These are phyloP conservation scores for Pocillopora damicornis DNA, from an alignment of 64 coral and sea anemone genomes.

Conservation along the genomic window DNA sequence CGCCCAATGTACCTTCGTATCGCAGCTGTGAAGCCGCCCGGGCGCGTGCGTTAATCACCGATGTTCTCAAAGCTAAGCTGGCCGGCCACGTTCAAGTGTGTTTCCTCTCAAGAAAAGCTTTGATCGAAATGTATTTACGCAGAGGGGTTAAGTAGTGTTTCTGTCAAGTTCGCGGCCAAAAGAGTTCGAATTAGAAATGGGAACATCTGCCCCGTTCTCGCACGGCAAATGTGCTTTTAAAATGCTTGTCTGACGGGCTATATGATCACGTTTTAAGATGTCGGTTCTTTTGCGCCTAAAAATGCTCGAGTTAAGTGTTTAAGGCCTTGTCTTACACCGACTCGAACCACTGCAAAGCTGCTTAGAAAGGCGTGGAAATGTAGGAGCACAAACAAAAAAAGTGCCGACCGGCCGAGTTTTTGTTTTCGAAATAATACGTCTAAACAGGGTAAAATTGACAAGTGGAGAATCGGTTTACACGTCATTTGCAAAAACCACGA, in stretches of 20 bases:
- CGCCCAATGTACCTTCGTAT: not conserved
- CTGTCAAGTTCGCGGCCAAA: conserved; percentile 26
- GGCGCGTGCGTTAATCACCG: not conserved
- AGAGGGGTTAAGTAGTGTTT: conserved; percentile 26
- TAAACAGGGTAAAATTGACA: conserved; percentile 57
- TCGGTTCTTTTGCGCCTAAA: conserved; percentile 19
- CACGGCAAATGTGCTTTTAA: conserved; percentile 1
- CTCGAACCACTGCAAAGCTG: conserved; percentile 49
- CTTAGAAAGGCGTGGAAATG: conserved; percentile 40
- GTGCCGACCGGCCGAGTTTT: conserved; percentile 34
- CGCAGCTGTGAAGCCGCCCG: not conserved
- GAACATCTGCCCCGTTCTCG: conserved; percentile 31
- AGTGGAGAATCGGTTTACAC: conserved; percentile 70
- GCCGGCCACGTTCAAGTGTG: conserved; percentile 2
- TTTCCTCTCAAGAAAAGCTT: conserved; percentile 13
- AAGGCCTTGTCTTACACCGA: conserved; percentile 44
- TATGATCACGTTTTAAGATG: not conserved
- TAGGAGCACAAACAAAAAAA: conserved; percentile 38
- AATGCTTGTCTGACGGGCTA: not conserved
- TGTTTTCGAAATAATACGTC: conserved; percentile 73
- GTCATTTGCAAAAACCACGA: conserved; percentile 76
- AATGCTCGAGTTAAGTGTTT: conserved; percentile 52
- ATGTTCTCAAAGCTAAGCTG: not conserved
- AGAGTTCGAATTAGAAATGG: conserved; percentile 20
- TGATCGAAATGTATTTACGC: conserved; percentile 39